Conservation (phyloP, 2,888 invertebrate species). For the Lasioglossum oenotherae region DNA sequence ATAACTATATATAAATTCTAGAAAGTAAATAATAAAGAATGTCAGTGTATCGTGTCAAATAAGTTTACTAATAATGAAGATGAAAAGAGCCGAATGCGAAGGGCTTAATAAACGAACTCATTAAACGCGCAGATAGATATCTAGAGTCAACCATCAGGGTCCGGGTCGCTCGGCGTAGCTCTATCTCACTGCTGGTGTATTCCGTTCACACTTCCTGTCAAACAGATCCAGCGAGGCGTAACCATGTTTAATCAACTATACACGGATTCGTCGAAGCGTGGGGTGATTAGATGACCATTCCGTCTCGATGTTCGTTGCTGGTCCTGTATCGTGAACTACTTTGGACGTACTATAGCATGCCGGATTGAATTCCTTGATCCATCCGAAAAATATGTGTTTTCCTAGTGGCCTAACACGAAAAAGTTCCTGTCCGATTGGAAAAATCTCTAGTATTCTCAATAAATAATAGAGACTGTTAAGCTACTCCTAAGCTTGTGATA, state of each 20-base stretch:
- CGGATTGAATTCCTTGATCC: not conserved
- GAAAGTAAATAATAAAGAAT: no score
- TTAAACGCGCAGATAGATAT: not conserved
- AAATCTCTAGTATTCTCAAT: not conserved
- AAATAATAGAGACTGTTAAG: not conserved
- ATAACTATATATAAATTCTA: no score
- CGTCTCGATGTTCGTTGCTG: not conserved
- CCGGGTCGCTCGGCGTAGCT: not conserved
- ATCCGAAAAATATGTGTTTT: not conserved
- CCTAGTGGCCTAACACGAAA: not conserved
- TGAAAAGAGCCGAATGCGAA: not conserved
- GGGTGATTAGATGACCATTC: conserved; percentile 2
- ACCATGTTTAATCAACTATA: conserved; percentile 8
- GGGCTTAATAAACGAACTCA: not conserved
- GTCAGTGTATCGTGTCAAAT: no score
- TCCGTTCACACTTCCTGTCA: conserved; percentile 18
- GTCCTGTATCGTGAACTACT: not conserved
- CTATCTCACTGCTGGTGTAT: conserved; percentile 5
- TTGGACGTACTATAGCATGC: not conserved
- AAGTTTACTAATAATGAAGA: no score
- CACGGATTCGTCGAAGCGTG: not conserved
- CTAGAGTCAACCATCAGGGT: not conserved
- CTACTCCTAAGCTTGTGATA: not conserved
- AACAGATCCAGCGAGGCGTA: not conserved
- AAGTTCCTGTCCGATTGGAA: not conserved